Base-by-base conservation (phyloP, 1,140 invertebrate species). In the Cataglyphis hispanica region DNA sequence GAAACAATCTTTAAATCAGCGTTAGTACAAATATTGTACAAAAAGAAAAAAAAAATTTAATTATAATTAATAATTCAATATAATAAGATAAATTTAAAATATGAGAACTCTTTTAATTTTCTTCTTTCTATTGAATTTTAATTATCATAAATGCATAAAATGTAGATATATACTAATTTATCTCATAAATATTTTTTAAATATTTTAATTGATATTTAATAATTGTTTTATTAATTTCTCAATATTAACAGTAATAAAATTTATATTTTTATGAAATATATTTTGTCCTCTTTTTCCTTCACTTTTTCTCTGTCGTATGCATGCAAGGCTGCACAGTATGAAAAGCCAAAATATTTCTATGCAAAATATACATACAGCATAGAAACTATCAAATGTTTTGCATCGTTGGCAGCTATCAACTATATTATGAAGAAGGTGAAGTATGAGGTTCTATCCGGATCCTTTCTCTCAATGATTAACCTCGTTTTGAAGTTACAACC, bases 401-500 rank as follows among this genome's bases (percentile, higher is more conserved):
- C 19, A 11, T 72, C 19, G 19, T 43, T 60, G 67, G 61, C 34
- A 69, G 13, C 37, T 74, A 13, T 83, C 67, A 5, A 83, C 53
- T 60, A 74, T 69, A 22, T 4, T 80, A 76, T 53, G 13, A 16
- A 13, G 27, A 40, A 46, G 16, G 31, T 16, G 19, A 40, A 67
- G 37, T 40, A 25, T 40, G 27, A 16, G 77, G 6, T 34, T 56
- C 37, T 46, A 25, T 60, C 19, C 22, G 70, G 37, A 76, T 77
- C 74, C 34, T 66, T n/a, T n/a, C n/a, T 58, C 31, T 64, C 83
- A 53, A 78, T 22, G 50, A 83, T 56, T 72, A 89, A 89, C 46
- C 77, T 86, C 85, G 75, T 89, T 88, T 75, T 19, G 63, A 86
- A 89, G 76, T 83, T 86, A 53, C 87, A 56, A 86, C 70, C 66